Conservation (phyloP, 2,113 vertebrate species). For the Empidonax alnorum region DNA sequence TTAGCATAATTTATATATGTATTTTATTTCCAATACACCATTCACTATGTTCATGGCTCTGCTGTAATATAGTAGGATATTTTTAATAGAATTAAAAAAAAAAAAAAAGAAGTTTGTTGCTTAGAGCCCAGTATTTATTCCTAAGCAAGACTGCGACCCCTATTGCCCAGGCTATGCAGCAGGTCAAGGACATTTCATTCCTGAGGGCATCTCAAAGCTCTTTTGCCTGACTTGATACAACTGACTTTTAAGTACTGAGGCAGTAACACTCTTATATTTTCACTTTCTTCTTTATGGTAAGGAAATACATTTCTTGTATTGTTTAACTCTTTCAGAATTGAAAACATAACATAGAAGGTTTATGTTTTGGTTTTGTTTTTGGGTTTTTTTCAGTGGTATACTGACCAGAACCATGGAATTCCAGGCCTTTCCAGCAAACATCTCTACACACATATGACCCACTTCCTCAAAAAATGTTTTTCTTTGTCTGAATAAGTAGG, state of each 20-base stretch:
- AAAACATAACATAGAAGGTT: neutral
- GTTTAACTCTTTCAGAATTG: neutral
- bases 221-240: neutral
- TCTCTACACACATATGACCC: constrained; percentile 90
- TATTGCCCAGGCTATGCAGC: neutral
- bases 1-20: neutral
- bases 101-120: neutral
- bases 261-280: neutral
- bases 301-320: neutral
- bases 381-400: constrained; percentile 90
- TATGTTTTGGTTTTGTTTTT: neutral
- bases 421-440: constrained; percentile 85
- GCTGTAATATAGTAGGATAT: neutral
- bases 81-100: neutral
- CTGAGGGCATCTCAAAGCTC: neutral
- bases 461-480: constrained; percentile 94
- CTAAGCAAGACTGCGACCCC: neutral
- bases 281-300: neutral
- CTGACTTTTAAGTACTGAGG: neutral
- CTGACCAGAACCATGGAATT: constrained; percentile 90
- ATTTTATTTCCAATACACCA: neutral
- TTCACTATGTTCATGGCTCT: neutral
- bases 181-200: neutral
- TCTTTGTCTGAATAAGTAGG: constrained; percentile 59
- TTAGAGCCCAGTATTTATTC: neutral